Evolutionary conservation across 2,797 vertebrate species (phyloP).

Genomic region (Cryptoblepharus egeriae): DNA sequence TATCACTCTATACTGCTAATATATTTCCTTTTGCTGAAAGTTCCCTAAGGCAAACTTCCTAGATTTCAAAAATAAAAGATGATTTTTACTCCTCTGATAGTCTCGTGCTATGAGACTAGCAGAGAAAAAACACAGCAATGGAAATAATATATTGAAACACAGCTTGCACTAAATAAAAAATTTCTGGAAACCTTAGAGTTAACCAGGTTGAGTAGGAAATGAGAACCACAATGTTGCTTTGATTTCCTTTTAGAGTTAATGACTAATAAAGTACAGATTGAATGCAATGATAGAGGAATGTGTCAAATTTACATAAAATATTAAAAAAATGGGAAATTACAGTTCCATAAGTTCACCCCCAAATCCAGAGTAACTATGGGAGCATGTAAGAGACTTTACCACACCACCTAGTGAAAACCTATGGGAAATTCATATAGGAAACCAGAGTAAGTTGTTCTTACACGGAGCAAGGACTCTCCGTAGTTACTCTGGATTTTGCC

Average conservation of each 20-base stretch:
- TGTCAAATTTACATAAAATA: too few relatives aligned
- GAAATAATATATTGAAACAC: slow-evolving; percentile 7
- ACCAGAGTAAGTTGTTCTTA: too few relatives aligned
- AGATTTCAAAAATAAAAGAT: slow-evolving; percentile 46
- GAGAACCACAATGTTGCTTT: neutral
- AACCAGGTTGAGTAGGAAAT: neutral
- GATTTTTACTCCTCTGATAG: slow-evolving; percentile 20
- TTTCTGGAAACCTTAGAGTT: neutral
- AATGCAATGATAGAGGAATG: too few relatives aligned
- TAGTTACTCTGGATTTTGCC: too few relatives aligned
- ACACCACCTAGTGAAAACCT: too few relatives aligned
- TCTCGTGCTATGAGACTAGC: neutral
- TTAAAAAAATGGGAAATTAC: too few relatives aligned
- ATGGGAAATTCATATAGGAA: too few relatives aligned
- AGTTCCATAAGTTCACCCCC: too few relatives aligned
- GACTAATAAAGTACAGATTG: neutral
- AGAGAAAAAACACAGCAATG: neutral
- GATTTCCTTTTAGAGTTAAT: neutral
- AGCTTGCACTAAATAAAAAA: neutral
- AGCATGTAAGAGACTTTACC: too few relatives aligned
- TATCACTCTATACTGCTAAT: slow-evolving; percentile 24
- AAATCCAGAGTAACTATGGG: too few relatives aligned
- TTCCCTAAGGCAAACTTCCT: slow-evolving; percentile 37
- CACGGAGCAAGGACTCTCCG: too few relatives aligned
- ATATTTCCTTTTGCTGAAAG: slow-evolving; percentile 21